phyloP scores from a whole-genome alignment of 2,888 invertebrate species.

The Conops quadrifasciatus region DNA sequence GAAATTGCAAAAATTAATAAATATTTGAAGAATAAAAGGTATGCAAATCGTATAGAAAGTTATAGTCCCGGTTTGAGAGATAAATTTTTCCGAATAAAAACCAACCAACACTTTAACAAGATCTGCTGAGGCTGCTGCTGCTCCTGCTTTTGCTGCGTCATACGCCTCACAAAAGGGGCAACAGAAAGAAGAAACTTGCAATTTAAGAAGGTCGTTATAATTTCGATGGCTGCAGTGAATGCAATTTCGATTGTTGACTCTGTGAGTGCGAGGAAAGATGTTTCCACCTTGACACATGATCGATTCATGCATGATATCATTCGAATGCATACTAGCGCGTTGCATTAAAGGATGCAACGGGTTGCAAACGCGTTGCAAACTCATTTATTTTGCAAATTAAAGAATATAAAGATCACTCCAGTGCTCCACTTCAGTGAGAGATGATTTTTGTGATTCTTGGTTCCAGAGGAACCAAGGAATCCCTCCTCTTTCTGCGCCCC shows the following conservation, averaged over 20 bases:
- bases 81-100: too few relatives aligned
- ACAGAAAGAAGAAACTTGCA: neutral
- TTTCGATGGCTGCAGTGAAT: too few relatives aligned
- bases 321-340: neutral
- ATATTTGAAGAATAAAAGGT: neutral
- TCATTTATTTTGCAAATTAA: conserved; percentile 11
- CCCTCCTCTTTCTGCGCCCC: neutral
- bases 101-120: conserved; percentile 6
- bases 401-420: too few relatives aligned
- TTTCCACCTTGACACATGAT: conserved; percentile 12
- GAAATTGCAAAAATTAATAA: neutral
- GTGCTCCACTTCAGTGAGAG: too few relatives aligned
- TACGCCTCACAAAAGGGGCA: neutral
- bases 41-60: too few relatives aligned
- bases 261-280: neutral
- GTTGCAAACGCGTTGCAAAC: neutral
- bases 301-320: conserved; percentile 1
- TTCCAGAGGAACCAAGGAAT: neutral
- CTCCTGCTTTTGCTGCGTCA: neutral
- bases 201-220: neutral
- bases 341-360: neutral
- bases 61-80: too few relatives aligned
- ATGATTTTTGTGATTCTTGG: neutral
- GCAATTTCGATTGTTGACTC: neutral
- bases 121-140: neutral